A percentile compares a stretch with the other conserved stretches of the same genome.
Evolutionary conservation across 2,113 vertebrate genomes (phyloP).

Genomic region (Syngnathus floridae): DNA sequence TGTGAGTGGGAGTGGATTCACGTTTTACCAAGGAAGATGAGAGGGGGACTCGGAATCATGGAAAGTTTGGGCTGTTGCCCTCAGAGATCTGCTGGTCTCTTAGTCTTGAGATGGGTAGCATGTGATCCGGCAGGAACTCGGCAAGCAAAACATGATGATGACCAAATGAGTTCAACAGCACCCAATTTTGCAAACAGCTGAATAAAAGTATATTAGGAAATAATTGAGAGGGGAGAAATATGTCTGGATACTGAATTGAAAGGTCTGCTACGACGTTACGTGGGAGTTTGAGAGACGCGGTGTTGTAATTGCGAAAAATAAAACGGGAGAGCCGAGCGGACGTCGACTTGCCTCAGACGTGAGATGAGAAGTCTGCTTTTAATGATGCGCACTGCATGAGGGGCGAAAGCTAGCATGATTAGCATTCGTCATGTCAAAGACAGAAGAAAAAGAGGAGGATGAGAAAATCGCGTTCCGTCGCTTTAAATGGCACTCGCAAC

Average conservation of each 20-base stretch:
- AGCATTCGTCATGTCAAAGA: background rate
- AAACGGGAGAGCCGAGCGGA: background rate
- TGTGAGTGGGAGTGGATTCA: conserved; percentile 31
- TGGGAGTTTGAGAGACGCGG: background rate
- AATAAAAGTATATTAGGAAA: conserved; percentile 4
- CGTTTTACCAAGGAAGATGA: conserved; percentile 3
- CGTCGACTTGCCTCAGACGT: background rate
- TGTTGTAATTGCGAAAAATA: conserved; percentile 1
- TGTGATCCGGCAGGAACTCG: conserved; percentile 21
- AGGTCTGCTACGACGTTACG: conserved; percentile 5
- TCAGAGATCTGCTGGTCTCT: background rate
- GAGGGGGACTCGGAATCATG: background rate
- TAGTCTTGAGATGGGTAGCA: conserved; percentile 11
- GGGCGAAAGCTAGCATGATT: background rate
- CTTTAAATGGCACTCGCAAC: background rate
- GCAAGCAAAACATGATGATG: conserved; percentile 13
- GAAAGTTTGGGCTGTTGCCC: background rate
- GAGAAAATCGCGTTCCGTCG: background rate
- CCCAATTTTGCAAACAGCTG: conserved; percentile 10
- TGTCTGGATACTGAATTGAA: background rate
- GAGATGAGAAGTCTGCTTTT: conserved; percentile 3
- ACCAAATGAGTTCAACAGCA: conserved; percentile 16
- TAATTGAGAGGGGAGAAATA: conserved; percentile 15
- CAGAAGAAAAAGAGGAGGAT: background rate
- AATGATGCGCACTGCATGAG: background rate